These are phyloP conservation scores for Synchiropus splendidus DNA, from an alignment of 2,113 vertebrate species.

Conservation along the genomic window DNA sequence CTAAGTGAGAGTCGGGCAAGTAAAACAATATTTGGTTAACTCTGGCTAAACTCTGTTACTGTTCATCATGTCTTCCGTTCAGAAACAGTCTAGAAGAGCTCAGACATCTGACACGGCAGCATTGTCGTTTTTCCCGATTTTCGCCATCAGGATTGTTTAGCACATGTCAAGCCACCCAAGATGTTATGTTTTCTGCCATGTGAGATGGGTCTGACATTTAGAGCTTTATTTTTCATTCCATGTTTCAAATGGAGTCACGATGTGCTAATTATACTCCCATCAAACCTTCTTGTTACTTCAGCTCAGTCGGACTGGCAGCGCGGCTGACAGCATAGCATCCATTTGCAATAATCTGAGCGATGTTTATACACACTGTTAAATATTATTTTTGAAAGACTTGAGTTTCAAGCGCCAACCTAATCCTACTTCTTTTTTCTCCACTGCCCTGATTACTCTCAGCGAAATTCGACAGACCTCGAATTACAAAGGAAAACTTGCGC, in stretches of 20 bases:
- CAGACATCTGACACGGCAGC: slow-evolving; percentile 38
- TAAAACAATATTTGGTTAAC: slow-evolving; percentile 27
- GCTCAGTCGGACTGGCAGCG: no score
- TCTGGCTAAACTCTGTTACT: slow-evolving; percentile 23
- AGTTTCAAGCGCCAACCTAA: slow-evolving; percentile 2
- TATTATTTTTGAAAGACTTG: slow-evolving; percentile 29
- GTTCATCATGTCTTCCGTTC: slow-evolving; percentile 5
- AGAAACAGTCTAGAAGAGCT: slow-evolving; percentile 1
- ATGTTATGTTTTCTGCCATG: slow-evolving; percentile 30
- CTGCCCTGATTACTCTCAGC: not conserved
- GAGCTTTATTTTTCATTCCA: slow-evolving; percentile 41
- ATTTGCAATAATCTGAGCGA: slow-evolving; percentile 24
- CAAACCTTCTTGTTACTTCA: slow-evolving; percentile 2
- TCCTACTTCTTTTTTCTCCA: slow-evolving; percentile 3
- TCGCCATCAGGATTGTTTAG: slow-evolving; percentile 46
- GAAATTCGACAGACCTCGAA: not conserved
- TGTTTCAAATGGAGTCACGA: slow-evolving; percentile 39
- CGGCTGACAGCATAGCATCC: slow-evolving; percentile 43
- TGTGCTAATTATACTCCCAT: slow-evolving; percentile 41
- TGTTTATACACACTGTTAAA: slow-evolving; percentile 32
- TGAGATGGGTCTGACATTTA: slow-evolving; percentile 31
- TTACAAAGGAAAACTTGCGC: slow-evolving; percentile 2
- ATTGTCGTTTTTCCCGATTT: slow-evolving; percentile 25
- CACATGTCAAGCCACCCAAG: slow-evolving; percentile 42
- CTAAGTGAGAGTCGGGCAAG: slow-evolving; percentile 12